Conservation (phyloP, 2,797 vertebrate species). For the Sebastes jordani region DNA sequence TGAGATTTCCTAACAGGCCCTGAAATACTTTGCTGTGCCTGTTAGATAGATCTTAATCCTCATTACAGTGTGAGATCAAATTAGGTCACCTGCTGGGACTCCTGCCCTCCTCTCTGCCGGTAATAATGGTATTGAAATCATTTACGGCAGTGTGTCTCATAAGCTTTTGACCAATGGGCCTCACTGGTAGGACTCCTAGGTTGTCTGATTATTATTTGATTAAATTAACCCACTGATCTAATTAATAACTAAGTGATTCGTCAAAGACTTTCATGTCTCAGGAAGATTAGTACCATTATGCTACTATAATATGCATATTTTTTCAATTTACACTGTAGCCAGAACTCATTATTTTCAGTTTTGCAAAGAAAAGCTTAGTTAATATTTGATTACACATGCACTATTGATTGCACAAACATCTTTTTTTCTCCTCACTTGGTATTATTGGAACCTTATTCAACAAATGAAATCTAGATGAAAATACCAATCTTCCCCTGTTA, state of each 20-base stretch:
- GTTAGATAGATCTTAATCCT: slow-evolving; percentile 67
- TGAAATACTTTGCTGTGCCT: slow-evolving; percentile 52
- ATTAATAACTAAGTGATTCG: slow-evolving; percentile 17
- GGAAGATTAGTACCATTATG: neutral
- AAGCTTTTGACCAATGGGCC: slow-evolving; percentile 43
- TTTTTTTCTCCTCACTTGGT: neutral
- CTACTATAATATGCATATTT: neutral
- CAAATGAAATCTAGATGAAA: neutral
- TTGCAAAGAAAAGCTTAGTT: neutral
- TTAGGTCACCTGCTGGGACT: slow-evolving; percentile 68
- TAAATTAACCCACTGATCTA: slow-evolving; percentile 30
- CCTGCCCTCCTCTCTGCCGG: slow-evolving; percentile 45
- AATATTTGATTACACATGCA: neutral
- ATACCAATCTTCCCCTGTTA: neutral
- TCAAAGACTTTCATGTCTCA: slow-evolving; percentile 1
- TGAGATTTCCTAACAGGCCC: slow-evolving; percentile 40
- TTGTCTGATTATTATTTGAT: slow-evolving; percentile 32
- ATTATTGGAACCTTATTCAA: neutral
- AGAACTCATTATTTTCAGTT: neutral
- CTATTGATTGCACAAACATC: neutral
- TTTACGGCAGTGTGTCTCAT: slow-evolving; percentile 35
- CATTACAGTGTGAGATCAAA: slow-evolving; percentile 70
- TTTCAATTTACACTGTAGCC: neutral
- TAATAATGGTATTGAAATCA: slow-evolving; percentile 64
- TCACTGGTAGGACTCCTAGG: slow-evolving; percentile 5